Conservation (phyloP, 2,888 invertebrate genomes). For the Pyrrhosoma nymphula region DNA sequence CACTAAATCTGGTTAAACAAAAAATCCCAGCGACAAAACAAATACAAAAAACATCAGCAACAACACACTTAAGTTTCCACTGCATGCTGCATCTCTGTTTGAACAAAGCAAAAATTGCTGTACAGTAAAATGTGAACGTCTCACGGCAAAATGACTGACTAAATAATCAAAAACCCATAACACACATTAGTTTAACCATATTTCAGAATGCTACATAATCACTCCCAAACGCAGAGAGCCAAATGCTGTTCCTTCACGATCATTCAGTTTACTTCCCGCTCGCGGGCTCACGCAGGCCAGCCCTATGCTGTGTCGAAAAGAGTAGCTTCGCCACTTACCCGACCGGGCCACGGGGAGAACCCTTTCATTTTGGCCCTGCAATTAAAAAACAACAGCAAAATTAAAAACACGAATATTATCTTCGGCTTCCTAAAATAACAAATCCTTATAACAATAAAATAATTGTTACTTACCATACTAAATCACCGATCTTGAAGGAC, state of each 20-base stretch:
- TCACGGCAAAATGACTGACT: background rate
- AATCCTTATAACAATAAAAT: background rate
- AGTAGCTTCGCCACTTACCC: slow-evolving; percentile 84
- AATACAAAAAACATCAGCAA: background rate
- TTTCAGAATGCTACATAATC: background rate
- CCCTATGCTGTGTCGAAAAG: slow-evolving; percentile 55
- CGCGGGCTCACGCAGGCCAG: slow-evolving; percentile 66
- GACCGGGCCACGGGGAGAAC: slow-evolving; percentile 97
- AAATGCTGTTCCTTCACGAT: background rate
- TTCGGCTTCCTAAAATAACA: background rate
- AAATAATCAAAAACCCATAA: background rate
- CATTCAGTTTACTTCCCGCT: slow-evolving; percentile 64
- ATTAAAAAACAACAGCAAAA: slow-evolving; percentile 76
- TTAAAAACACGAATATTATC: slow-evolving; percentile 8
- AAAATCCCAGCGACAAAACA: background rate
- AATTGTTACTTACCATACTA: slow-evolving; percentile 83
- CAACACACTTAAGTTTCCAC: background rate
- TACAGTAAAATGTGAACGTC: background rate
- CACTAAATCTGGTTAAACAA: background rate
- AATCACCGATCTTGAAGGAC: slow-evolving; percentile 83
- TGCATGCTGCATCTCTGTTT: background rate
- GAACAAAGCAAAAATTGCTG: background rate
- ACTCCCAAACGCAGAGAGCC: background rate
- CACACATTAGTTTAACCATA: background rate
- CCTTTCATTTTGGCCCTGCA: slow-evolving; percentile 99